phyloP scores from a whole-genome alignment of 2,888 invertebrate genomes.

The Sphinx pinastri region DNA sequence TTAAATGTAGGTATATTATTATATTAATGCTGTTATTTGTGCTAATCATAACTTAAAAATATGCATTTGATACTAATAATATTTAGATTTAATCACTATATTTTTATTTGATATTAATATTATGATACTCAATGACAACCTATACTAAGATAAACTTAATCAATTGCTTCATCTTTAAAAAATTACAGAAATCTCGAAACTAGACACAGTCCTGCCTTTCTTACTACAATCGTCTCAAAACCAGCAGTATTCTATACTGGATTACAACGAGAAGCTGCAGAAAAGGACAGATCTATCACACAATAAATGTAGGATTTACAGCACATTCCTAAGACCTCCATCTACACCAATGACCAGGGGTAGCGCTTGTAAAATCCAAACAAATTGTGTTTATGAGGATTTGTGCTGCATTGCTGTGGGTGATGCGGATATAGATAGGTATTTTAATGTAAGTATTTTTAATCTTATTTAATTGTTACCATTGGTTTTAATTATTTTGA shows the following conservation, averaged over 20 bases:
- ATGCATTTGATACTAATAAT: too few relatives aligned
- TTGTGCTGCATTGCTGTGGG: slow-evolving; percentile 53
- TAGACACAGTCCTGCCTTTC: slow-evolving; percentile 53
- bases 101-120: too few relatives aligned
- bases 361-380: slow-evolving; percentile 37
- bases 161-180: neutral
- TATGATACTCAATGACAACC: too few relatives aligned
- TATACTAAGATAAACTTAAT: too few relatives aligned
- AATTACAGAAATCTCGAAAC: slow-evolving; percentile 55
- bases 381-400: slow-evolving; percentile 57
- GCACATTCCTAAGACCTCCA: slow-evolving; percentile 61
- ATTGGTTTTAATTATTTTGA: neutral
- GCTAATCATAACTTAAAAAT: too few relatives aligned
- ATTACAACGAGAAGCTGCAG: slow-evolving; percentile 68
- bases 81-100: too few relatives aligned
- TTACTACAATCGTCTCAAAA: slow-evolving; percentile 54
- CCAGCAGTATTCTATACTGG: slow-evolving; percentile 57
- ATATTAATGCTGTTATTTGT: too few relatives aligned
- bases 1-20: too few relatives aligned
- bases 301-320: slow-evolving; percentile 62
- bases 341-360: slow-evolving; percentile 43
- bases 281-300: slow-evolving; percentile 51
- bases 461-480: too few relatives aligned
- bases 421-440: slow-evolving; percentile 41
- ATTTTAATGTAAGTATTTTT: slow-evolving; percentile 56